Conservation (phyloP, 2,113 vertebrate genomes). For the Brachypteracias leptosomus region DNA sequence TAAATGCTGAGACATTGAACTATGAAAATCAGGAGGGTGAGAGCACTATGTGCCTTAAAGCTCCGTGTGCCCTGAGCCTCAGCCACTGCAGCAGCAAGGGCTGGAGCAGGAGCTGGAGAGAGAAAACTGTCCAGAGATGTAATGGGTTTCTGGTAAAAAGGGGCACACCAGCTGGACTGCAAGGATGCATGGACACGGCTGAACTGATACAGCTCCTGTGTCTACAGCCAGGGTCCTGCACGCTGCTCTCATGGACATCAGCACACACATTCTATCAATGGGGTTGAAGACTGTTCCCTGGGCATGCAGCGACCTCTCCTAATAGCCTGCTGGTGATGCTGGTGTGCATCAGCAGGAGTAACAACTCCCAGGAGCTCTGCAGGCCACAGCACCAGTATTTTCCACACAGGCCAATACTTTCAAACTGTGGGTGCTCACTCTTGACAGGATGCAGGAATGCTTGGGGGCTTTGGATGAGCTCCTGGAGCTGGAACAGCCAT, state of each 20-base stretch:
- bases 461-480: constrained; percentile 48
- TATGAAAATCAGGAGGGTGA: neutral
- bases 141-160: accelerated
- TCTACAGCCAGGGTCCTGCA: neutral
- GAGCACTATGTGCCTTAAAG: neutral
- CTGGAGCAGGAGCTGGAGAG: neutral
- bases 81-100: neutral
- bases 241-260: neutral
- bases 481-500: neutral
- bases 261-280: neutral
- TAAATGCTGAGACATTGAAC: neutral
- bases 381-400: neutral
- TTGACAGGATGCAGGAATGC: constrained; percentile 28
- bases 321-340: neutral
- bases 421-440: constrained; percentile 15
- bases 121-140: neutral
- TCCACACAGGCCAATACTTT: neutral
- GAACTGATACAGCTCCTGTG: accelerated
- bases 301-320: neutral
- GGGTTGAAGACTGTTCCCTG: neutral
- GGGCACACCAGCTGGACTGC: accelerated
- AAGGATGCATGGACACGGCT: accelerated
- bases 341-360: neutral
- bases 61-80: neutral
- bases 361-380: neutral